Evolutionary conservation across 1,140 invertebrate genomes (phyloP), one percentile per base, ranked within the genome.

Genomic region (Apis cerana): DNA sequence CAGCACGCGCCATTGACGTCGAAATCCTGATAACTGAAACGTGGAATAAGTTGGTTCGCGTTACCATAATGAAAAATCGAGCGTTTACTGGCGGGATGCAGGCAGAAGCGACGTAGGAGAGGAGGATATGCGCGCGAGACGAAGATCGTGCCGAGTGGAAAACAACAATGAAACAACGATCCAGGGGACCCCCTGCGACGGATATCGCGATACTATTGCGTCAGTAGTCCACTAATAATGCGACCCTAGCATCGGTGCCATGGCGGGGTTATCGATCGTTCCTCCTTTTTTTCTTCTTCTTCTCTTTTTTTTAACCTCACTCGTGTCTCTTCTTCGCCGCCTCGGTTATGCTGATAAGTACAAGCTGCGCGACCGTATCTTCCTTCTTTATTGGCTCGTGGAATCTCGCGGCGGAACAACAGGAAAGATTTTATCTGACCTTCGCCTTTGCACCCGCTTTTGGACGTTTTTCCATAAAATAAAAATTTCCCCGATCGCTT

Each of bases 181-280:
- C 75, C 48, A 43, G 11, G 50, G 48, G 87, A 89, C 86, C 87
- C 87, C 87, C 87, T 81, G 87, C 87, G 81, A 89, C 7, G 64
- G n/a, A 4, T 69, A 85, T 88, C 85, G 76, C 54, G 76, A 78
- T 82, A 65, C n/a, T 69, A 87, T 87, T 88, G 87, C 85, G 62
- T 85, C 87, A 88, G 70, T 85, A 75, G 54, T 27, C 52, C 59
- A 80, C 72, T 88, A 85, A 88, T 87, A 74, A 86, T 67, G 27
- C 64, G 80, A 74, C 75, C 77, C 72, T 27, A 71, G 23, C 11
- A 15, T 23, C 50, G 54, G 48, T 72, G 58, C 33, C 21, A 27
- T 21, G 33, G 17, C 67, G 56, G 21, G 85, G 83, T 89, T 88
- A 89, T 89, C 85, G 54, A 27, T 11, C n/a, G 0, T 76, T 88